Evolutionary conservation across 2,888 invertebrate genomes (phyloP).

Genomic region (Pocota personata): DNA sequence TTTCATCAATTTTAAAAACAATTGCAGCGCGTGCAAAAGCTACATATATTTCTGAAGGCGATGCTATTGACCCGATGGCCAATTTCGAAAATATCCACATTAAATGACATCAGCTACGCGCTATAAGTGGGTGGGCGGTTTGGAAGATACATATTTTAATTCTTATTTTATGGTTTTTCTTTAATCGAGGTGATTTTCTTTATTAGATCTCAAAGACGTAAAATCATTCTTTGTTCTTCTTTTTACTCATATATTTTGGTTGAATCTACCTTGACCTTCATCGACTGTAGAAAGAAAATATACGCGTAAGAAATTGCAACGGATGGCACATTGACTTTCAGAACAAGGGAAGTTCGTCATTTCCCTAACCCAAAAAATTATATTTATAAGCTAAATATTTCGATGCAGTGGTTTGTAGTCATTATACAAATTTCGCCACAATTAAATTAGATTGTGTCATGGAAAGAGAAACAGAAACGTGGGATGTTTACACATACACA

Average conservation of each 20-base stretch:
- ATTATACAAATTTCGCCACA: background rate
- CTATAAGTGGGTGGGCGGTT: background rate
- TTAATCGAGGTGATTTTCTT: conserved; percentile 52
- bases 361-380: too few species aligned
- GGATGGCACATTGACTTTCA: conserved; percentile 11
- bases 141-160: conserved; percentile 27
- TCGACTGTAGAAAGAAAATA: background rate
- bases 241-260: background rate
- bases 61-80: conserved; percentile 62
- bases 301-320: background rate
- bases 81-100: conserved; percentile 41
- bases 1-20: background rate
- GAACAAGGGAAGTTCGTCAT: background rate
- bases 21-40: conserved; percentile 12
- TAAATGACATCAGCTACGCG: conserved; percentile 27
- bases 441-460: too few species aligned
- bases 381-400: background rate
- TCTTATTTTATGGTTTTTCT: conserved; percentile 8
- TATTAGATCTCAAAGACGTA: conserved; percentile 49
- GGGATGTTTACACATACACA: too few species aligned
- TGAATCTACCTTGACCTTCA: conserved; percentile 19
- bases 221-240: conserved; percentile 7
- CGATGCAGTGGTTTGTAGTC: background rate
- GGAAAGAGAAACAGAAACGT: too few species aligned
- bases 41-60: conserved; percentile 18